These are phyloP conservation scores for Coronaproctus castanopsis DNA, from an alignment of 2,888 invertebrate species.

Conservation along the genomic window DNA sequence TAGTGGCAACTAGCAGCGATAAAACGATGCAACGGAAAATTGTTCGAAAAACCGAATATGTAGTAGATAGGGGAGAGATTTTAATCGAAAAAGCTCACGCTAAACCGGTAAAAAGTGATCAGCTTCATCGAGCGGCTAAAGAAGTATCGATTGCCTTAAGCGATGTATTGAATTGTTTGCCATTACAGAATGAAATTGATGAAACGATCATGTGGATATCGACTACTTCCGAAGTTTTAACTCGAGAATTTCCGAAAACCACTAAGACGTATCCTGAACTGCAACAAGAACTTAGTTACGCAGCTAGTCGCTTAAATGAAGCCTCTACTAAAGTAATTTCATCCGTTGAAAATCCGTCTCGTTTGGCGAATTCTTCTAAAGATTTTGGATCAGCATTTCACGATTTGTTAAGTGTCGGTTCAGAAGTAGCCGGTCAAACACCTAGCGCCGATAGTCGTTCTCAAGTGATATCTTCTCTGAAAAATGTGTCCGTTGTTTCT, in stretches of 20 bases:
- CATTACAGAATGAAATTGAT: constrained; percentile 80
- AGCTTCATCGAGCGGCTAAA: background rate
- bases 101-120: background rate
- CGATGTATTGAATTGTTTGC: background rate
- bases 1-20: background rate
- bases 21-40: background rate
- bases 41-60: background rate
- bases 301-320: constrained; percentile 64
- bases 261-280: constrained; percentile 55
- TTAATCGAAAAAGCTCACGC: background rate
- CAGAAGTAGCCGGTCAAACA: constrained; percentile 70
- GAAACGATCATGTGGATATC: constrained; percentile 60
- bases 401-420: constrained; percentile 51
- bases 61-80: background rate
- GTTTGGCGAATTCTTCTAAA: constrained; percentile 50
- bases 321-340: constrained; percentile 66
- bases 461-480: constrained; percentile 68
- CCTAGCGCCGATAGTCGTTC: constrained; percentile 52
- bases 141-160: background rate
- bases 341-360: constrained; percentile 34
- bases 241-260: constrained; percentile 43
- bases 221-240: constrained; percentile 24
- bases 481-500: constrained; percentile 68
- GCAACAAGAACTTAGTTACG: constrained; percentile 63
- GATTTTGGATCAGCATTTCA: constrained; percentile 59